These are phyloP conservation scores for Ara ararauna DNA, from an alignment of 2,797 vertebrate genomes.

Conservation along the genomic window DNA sequence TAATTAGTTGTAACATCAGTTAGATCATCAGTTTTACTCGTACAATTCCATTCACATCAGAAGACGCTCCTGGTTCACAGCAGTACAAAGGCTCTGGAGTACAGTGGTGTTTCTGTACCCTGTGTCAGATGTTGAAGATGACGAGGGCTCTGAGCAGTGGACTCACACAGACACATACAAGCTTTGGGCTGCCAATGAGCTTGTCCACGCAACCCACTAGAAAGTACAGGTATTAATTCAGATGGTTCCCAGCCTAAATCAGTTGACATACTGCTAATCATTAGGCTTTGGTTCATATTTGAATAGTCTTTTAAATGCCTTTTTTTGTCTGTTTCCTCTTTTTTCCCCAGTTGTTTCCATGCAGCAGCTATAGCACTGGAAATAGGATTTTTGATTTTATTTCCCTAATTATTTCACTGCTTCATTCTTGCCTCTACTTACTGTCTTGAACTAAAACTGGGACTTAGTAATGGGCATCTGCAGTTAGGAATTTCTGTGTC, in stretches of 20 bases:
- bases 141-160: background rate
- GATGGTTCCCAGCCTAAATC: background rate
- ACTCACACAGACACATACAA: background rate
- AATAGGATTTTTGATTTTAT: background rate
- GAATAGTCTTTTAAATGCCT: background rate
- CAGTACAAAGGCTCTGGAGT: background rate
- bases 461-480: background rate
- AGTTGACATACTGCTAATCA: background rate
- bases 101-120: background rate
- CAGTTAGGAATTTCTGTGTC: background rate
- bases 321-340: background rate
- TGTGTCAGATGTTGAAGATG: background rate
- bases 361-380: background rate
- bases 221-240: background rate
- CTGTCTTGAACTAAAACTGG: background rate
- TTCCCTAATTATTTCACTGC: background rate
- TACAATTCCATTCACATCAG: background rate
- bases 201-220: background rate
- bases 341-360: background rate
- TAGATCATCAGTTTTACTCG: background rate
- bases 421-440: background rate
- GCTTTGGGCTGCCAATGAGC: background rate
- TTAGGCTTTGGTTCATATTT: background rate
- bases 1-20: background rate
- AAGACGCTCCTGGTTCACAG: background rate